Base-by-base conservation (phyloP, 2,888 invertebrate species). In the Torymus aiolomorphi region DNA sequence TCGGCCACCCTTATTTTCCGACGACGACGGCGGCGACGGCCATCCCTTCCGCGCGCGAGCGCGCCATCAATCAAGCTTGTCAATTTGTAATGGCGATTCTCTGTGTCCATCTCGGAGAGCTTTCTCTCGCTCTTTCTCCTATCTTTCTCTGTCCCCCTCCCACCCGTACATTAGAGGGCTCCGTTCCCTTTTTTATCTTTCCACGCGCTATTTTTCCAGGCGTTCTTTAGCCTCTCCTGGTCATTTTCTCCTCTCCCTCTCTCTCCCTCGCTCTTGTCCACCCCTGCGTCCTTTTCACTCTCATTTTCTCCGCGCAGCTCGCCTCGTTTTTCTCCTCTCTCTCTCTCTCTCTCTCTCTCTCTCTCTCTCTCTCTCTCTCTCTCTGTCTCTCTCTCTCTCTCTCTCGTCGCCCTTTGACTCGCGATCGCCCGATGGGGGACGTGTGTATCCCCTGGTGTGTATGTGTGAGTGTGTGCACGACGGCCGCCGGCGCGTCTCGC, bases 11-110 rank as follows among this genome's bases (percentile, higher is more conserved):
- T 70, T 75, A 70, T 78, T 78, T 73, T 73, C 66, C 24, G 31
- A 31, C 31, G 42, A 42, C 42, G 42, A 42, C 42, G 42, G 8
- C 42, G 42, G 8, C 74, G 65, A 66, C 49, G 51, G 61, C 80
- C 77, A 83, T 84, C 86, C 86, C 85, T 85, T 85, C 83, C 84
- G 85, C 84, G 83, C 87, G 84, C 83, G 82, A 87, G 88, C 90
- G 82, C 87, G 88, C 90, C 91, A 92, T 92, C 91, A 91, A 92
- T 92, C 92, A 92, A 91, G 89, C 89, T 91, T 91, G 92, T 92
- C 92, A 92, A 91, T 91, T 91, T 91, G 91, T 91, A 91, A 91
- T 91, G 91, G 91, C 91, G 90, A 90, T 89, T 91, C 89, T 88
- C 89, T 86, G 88, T 89, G 90, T 88, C 89, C 90, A 89, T 90